These are phyloP conservation scores for Ranitomeya variabilis DNA, from an alignment of 2,113 vertebrate species.

Conservation along the genomic window DNA sequence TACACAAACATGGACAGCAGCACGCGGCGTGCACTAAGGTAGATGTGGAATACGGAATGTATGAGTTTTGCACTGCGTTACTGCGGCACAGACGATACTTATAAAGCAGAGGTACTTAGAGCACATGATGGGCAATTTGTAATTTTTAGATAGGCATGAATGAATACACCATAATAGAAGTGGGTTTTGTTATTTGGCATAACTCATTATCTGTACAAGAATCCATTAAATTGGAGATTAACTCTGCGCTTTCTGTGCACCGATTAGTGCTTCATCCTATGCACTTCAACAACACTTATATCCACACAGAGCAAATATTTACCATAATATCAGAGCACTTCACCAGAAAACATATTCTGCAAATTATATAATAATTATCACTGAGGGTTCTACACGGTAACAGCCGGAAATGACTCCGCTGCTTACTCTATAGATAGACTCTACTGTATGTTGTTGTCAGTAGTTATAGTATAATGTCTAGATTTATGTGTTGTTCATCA, in stretches of 20 bases:
- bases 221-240: background rate
- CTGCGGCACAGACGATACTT: too few species aligned
- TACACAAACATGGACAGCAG: too few species aligned
- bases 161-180: too few species aligned
- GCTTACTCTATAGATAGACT: background rate
- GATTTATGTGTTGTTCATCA: too few species aligned
- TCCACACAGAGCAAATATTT: background rate
- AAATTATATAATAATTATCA: background rate
- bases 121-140: too few species aligned
- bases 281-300: conserved; percentile 1
- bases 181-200: background rate
- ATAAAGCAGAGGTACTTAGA: too few species aligned
- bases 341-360: background rate
- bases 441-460: background rate
- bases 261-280: background rate
- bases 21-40: too few species aligned
- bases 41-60: too few species aligned
- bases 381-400: background rate
- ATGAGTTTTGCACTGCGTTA: too few species aligned
- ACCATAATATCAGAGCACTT: background rate
- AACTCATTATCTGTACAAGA: background rate
- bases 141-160: too few species aligned
- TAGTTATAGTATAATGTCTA: too few species aligned
- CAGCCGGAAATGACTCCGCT: background rate
- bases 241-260: background rate